Conservation (phyloP, 2,797 vertebrate genomes). For the Rhabdophis nuchalis region DNA sequence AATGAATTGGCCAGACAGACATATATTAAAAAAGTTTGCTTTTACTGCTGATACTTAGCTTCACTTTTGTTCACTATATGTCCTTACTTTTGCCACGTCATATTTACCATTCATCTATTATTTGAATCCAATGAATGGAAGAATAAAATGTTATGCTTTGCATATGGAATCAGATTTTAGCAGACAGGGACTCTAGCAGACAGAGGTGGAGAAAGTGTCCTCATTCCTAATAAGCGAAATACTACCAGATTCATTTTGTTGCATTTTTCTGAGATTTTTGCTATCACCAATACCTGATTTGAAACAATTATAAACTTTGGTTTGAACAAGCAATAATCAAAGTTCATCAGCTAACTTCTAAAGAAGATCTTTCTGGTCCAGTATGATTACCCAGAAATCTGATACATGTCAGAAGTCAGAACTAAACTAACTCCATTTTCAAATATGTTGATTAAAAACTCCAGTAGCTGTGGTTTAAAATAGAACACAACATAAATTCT, state of each 20-base stretch:
- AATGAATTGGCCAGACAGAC: slow-evolving; percentile 18
- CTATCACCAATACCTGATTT: not conserved
- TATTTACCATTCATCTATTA: not conserved
- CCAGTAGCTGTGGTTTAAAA: not conserved
- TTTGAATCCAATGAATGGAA: not conserved
- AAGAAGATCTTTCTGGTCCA: not conserved
- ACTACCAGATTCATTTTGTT: not conserved
- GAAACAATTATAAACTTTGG: not conserved
- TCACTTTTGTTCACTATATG: not conserved
- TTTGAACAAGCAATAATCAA: not conserved
- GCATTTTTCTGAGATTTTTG: not conserved
- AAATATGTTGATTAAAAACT: not conserved
- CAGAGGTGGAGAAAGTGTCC: not conserved
- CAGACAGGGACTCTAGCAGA: no score
- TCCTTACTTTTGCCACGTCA: slow-evolving; percentile 12
- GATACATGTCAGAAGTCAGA: not conserved
- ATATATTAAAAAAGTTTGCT: not conserved
- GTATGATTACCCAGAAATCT: not conserved
- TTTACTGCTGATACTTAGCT: not conserved
- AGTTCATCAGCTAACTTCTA: not conserved
- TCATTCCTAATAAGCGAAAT: not conserved
- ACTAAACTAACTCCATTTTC: not conserved
- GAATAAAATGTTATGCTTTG: not conserved
- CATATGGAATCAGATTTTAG: not conserved
- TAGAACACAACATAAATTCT: not conserved